Evolutionary conservation across 23 tunicate genomes (phyloP), one percentile per base, ranked within the genome.

Genomic region (Diplosoma virens): DNA sequence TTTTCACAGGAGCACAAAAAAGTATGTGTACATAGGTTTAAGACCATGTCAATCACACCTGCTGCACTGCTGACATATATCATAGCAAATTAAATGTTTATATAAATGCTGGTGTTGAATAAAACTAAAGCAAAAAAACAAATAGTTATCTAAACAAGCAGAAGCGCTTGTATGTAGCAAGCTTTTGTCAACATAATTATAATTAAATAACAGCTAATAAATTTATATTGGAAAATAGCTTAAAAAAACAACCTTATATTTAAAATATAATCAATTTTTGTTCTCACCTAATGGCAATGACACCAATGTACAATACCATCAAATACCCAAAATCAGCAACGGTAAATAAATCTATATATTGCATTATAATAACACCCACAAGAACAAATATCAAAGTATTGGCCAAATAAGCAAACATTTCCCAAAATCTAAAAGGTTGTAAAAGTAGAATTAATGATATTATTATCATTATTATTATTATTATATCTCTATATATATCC

Each of bases 331-430:
- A 79, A 52, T 90, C 97, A 56, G 26, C 66, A 47, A 52, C 33
- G 14, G 86, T 72, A 27, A 90, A 58, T 1, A 52, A 55, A 32
- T 79, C 84, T 74, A 84, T 67, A 64, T 65, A 78, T 23, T 81
- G 82, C 21, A 79, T 66, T 26, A 92, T 55, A 27, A 50, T 77
- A 20, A 92, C 81, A 0, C 97, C 97, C 11, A 82, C 97, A 0
- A 92, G 76, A 26, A 92, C 92, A 64, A 81, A 92, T 45, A 92
- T 81, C 18, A 92, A 52, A 30, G 92, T 92, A 81, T 85, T 92
- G 21, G 92, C 84, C 11, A 92, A 54, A 58, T 85, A 92, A 27
- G 92, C 92, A 25, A 92, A 71, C 92, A 81, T 92, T 47, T 92
- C 88, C 97, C 97, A 92, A 45, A 92, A 85, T 48, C 92, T 85